phyloP scores from a whole-genome alignment of 2,113 vertebrate species.

The Sylvietta virens region DNA sequence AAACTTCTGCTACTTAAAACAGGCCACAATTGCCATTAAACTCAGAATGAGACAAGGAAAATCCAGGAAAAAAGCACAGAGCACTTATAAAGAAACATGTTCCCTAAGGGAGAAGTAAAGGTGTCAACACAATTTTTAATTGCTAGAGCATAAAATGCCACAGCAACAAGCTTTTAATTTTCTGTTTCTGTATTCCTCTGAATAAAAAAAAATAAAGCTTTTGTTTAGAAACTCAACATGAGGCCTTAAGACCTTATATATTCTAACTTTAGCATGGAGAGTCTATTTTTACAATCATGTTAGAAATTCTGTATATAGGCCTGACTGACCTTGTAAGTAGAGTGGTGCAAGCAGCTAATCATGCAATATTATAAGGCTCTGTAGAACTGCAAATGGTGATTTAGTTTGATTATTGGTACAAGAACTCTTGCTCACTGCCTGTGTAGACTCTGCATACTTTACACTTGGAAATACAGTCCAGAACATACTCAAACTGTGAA shows the following conservation, averaged over 20 bases:
- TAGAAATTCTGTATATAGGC: conserved; percentile 55
- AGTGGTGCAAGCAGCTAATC: conserved; percentile 60
- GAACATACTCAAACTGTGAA: conserved; percentile 63
- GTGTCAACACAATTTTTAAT: neutral
- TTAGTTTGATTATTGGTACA: conserved; percentile 10
- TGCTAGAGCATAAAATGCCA: neutral
- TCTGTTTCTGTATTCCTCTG: neutral
- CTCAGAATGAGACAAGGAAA: neutral
- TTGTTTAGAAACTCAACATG: neutral
- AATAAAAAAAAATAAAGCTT: neutral
- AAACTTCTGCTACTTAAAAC: neutral
- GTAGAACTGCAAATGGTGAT: conserved; percentile 33
- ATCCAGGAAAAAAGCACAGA: neutral
- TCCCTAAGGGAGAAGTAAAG: neutral
- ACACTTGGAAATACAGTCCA: conserved; percentile 51
- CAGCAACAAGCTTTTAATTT: neutral
- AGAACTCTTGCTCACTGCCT: conserved; percentile 65
- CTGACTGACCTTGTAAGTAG: conserved; percentile 61
- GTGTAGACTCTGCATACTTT: conserved; percentile 36
- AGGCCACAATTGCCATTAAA: neutral
- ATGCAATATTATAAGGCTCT: conserved; percentile 33
- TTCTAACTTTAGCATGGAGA: conserved; percentile 48
- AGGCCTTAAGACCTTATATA: conserved; percentile 62
- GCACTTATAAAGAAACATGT: neutral
- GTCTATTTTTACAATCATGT: conserved; percentile 59